Evolutionary conservation across 1,140 invertebrate genomes (phyloP).

Genomic region (Nephila pilipes): DNA sequence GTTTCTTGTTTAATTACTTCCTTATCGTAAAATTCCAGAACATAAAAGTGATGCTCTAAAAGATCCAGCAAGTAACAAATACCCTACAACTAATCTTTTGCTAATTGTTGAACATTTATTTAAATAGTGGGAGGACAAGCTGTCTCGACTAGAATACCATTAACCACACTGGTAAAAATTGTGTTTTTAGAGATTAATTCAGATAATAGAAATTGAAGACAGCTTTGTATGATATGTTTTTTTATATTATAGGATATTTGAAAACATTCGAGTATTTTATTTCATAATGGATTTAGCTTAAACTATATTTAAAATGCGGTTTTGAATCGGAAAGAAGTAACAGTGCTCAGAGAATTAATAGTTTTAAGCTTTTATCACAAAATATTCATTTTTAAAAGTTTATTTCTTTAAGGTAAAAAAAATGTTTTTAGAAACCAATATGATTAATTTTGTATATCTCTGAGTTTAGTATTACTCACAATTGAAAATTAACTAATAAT

Average conservation of each 20-base stretch:
- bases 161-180: not conserved
- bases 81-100: not conserved
- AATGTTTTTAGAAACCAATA: too few species aligned
- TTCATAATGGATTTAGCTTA: too few species aligned
- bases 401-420: too few species aligned
- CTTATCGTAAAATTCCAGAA: conserved; percentile 61
- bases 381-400: too few species aligned
- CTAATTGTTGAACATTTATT: conserved; percentile 52
- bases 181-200: conserved; percentile 16
- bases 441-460: too few species aligned
- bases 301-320: too few species aligned
- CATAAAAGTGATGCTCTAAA: conserved; percentile 44
- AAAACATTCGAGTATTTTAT: too few species aligned
- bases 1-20: conserved; percentile 66
- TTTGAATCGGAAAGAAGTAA: too few species aligned
- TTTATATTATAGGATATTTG: not conserved
- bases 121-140: conserved; percentile 12
- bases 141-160: not conserved
- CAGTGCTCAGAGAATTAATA: too few species aligned
- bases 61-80: conserved; percentile 26
- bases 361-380: too few species aligned
- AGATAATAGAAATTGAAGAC: not conserved
- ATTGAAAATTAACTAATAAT: too few species aligned
- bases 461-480: too few species aligned
- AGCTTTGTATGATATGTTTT: not conserved